phyloP scores from a whole-genome alignment of 1,140 invertebrate species.

The Heliconius hewitsoni region DNA sequence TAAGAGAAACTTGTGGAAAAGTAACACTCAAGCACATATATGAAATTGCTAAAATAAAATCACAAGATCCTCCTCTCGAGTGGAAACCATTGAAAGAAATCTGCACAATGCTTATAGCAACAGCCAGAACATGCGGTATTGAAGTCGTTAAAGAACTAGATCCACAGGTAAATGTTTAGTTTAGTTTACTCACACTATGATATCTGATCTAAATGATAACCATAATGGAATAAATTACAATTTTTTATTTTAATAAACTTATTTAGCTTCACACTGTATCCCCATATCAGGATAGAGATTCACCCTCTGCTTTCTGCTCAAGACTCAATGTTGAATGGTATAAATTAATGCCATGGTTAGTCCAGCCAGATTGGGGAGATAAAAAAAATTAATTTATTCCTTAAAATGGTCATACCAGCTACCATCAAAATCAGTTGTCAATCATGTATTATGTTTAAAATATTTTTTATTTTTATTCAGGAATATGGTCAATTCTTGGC shows the following conservation, averaged over 20 bases:
- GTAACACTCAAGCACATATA: slow-evolving; percentile 98
- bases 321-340: too few species aligned
- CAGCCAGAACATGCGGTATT: slow-evolving; percentile 91
- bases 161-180: slow-evolving; percentile 75
- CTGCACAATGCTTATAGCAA: slow-evolving; percentile 89
- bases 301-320: too few species aligned
- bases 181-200: too few species aligned
- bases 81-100: slow-evolving; percentile 86
- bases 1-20: slow-evolving; percentile 91
- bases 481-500: slow-evolving; percentile 93
- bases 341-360: too few species aligned
- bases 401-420: too few species aligned
- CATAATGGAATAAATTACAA: neutral
- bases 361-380: too few species aligned
- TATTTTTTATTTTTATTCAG: slow-evolving; percentile 35
- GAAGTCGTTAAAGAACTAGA: slow-evolving; percentile 92
- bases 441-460: neutral
- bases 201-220: too few species aligned
- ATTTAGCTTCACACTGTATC: too few species aligned
- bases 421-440: too few species aligned
- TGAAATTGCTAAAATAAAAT: slow-evolving; percentile 98
- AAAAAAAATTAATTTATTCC: too few species aligned
- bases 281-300: too few species aligned
- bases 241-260: neutral
- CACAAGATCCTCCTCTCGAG: slow-evolving; percentile 87